Percentiles rank a stretch among this genome's conserved stretches.
phyloP scores from a whole-genome alignment of 2,888 invertebrate species.

The Malthinus seriepunctatus region DNA sequence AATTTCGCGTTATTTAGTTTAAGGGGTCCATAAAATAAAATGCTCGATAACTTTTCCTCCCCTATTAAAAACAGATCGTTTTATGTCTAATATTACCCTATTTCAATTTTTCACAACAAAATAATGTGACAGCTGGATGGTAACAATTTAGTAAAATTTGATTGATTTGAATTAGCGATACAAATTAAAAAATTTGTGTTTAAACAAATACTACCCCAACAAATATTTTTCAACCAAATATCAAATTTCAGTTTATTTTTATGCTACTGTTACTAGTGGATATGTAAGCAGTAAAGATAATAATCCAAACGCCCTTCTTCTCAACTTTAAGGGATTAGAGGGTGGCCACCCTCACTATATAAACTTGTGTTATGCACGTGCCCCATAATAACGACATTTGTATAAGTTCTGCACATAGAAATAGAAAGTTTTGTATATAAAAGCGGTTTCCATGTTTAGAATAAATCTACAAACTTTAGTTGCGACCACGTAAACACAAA shows the following conservation, averaged over 20 bases:
- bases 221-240: background rate
- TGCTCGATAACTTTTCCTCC: background rate
- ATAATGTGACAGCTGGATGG: slow-evolving; percentile 9
- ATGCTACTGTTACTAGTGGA: background rate
- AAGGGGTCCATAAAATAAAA: background rate
- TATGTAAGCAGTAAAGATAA: slow-evolving; percentile 4
- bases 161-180: background rate
- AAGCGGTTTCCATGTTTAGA: slow-evolving; percentile 18
- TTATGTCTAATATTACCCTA: slow-evolving; percentile 12
- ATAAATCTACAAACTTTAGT: slow-evolving; percentile 6
- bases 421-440: slow-evolving; percentile 21
- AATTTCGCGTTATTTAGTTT: background rate
- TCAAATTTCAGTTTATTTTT: slow-evolving; percentile 3
- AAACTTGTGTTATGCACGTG: slow-evolving; percentile 36
- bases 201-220: background rate
- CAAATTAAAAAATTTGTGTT: background rate
- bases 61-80: background rate
- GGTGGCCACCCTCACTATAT: slow-evolving; percentile 22
- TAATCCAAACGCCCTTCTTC: slow-evolving; percentile 11
- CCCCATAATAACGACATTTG: slow-evolving; percentile 36
- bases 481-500: no score
- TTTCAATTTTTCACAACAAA: slow-evolving; percentile 11
- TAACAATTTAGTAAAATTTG: background rate
- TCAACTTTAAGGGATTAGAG: slow-evolving; percentile 28
- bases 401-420: slow-evolving; percentile 28